These are phyloP conservation scores for Verasper variegatus DNA, from an alignment of 2,113 vertebrate species.

Conservation along the genomic window DNA sequence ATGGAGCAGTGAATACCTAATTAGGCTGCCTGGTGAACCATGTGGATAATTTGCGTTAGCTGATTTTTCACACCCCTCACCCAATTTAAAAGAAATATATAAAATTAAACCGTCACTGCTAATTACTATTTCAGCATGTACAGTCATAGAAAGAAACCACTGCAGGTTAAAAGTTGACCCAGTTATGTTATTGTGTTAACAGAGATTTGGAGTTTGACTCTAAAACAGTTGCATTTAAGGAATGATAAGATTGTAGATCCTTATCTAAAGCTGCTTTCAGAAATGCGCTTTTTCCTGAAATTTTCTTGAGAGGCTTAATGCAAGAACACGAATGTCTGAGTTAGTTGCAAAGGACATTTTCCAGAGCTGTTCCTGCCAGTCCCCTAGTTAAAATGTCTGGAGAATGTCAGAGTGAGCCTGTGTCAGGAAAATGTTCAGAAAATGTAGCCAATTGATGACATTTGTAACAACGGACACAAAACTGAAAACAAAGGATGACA, in stretches of 20 bases:
- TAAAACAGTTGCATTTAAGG: no score
- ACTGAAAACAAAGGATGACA: neutral
- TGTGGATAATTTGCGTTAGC: conserved; percentile 2
- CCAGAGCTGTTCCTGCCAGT: no score
- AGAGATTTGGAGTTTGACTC: no score
- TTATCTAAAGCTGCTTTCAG: neutral
- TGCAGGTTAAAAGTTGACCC: neutral
- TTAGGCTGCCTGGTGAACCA: conserved; percentile 12
- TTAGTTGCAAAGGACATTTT: neutral
- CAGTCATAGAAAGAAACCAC: neutral
- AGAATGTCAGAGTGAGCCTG: no score
- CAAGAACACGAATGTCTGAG: neutral
- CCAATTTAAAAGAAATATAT: neutral
- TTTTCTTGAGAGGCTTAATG: neutral
- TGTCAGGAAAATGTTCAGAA: neutral
- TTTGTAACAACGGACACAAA: neutral
- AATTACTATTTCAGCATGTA: neutral
- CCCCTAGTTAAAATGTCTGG: no score
- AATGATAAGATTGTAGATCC: no score
- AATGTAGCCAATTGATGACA: neutral
- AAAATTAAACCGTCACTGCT: neutral
- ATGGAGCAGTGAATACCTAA: conserved; percentile 16
- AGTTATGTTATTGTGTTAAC: neutral
- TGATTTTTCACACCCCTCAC: conserved; percentile 1
- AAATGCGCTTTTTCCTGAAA: neutral